Conservation (phyloP, 2,113 vertebrate genomes). For the Notarius lentiginosus region DNA sequence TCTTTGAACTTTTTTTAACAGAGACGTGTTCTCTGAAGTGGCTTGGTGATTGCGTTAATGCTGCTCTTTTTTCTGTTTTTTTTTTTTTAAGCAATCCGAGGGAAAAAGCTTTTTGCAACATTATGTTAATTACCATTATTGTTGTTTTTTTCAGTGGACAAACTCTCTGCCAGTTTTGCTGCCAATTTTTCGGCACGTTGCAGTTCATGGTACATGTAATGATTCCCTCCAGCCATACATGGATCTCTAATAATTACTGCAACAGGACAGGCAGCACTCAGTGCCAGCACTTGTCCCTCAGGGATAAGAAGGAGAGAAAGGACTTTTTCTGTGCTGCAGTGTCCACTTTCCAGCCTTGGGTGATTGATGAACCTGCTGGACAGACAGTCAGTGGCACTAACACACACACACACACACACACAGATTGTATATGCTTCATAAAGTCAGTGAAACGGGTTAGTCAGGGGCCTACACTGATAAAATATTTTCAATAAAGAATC, state of each 20-base stretch:
- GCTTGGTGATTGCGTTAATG: not conserved
- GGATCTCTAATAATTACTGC: constrained; percentile 20
- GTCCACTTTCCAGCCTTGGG: constrained; percentile 26
- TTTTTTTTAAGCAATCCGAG: not conserved
- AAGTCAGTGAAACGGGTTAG: not conserved
- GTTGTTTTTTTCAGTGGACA: not conserved
- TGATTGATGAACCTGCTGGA: constrained; percentile 9
- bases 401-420: not conserved
- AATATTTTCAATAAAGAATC: not conserved
- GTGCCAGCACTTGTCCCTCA: constrained; percentile 38
- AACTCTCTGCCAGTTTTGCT: not conserved
- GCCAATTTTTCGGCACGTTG: not conserved
- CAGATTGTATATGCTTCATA: not conserved
- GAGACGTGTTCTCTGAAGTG: not conserved
- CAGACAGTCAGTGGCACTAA: constrained; percentile 16
- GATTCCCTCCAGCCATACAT: not conserved
- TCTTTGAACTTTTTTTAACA: not conserved
- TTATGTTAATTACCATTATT: not conserved
- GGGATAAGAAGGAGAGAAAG: constrained; percentile 37
- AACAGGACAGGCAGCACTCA: constrained; percentile 22
- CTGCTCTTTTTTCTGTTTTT: too few relatives aligned
- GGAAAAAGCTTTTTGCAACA: not conserved
- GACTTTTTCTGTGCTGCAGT: constrained; percentile 13
- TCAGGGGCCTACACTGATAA: constrained; percentile 13
- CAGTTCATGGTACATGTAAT: not conserved